Evolutionary conservation across 1,140 invertebrate genomes (phyloP).

Genomic region (Lithobius niger): DNA sequence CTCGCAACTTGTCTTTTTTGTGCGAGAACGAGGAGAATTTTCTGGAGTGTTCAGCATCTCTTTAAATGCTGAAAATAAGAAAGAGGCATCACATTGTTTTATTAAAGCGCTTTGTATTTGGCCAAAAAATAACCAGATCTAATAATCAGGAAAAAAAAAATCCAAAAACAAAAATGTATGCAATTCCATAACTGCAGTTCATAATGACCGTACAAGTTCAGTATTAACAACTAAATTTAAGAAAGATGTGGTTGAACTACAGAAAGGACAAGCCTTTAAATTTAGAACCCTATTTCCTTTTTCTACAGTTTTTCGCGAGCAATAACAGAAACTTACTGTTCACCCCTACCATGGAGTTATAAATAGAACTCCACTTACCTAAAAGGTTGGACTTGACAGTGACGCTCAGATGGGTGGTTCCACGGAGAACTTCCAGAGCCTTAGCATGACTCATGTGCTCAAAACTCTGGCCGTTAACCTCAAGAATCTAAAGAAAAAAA

Average conservation of each 20-base stretch:
- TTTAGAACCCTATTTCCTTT: too few relatives aligned
- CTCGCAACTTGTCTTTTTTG: conserved; percentile 36
- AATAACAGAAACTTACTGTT: too few relatives aligned
- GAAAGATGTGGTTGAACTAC: too few relatives aligned
- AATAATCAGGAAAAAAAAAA: conserved; percentile 6
- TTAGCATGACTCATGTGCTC: conserved; percentile 75
- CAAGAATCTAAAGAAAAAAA: conserved; percentile 46
- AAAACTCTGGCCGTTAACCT: conserved; percentile 94
- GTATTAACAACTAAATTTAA: too few relatives aligned
- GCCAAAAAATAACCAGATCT: too few relatives aligned
- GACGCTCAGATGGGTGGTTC: conserved; percentile 89
- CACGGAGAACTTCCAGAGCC: conserved; percentile 81
- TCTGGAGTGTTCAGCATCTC: conserved; percentile 78
- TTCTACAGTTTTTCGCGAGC: too few relatives aligned
- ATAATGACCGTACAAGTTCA: too few relatives aligned
- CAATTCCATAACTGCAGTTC: background rate
- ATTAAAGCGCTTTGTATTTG: too few relatives aligned
- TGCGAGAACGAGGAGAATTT: conserved; percentile 56
- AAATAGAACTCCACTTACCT: conserved; percentile 34
- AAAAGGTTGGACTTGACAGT: conserved; percentile 95
- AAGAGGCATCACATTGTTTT: too few relatives aligned
- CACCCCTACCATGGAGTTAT: too few relatives aligned
- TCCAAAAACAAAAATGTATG: background rate
- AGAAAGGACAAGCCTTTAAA: too few relatives aligned
- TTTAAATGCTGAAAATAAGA: conserved; percentile 42